A percentile compares a stretch with the other conserved stretches of the same genome.
Conservation (phyloP, 2,113 vertebrate genomes). For the Corvus moneduloides region DNA sequence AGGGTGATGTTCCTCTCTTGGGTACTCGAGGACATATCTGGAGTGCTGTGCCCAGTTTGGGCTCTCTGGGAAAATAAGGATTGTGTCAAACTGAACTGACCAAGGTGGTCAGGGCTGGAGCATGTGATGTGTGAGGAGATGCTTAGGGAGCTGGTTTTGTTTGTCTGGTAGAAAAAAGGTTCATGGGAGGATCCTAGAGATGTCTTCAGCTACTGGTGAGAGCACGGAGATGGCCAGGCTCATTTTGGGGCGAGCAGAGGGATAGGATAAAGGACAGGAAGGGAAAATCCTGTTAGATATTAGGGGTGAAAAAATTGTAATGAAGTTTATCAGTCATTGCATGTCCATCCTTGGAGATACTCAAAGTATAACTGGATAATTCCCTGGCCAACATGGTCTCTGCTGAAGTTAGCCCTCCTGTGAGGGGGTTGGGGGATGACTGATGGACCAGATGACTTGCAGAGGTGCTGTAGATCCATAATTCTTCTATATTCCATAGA, state of each 20-base stretch:
- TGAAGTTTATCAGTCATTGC: not conserved
- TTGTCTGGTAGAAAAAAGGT: not conserved
- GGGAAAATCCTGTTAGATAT: not conserved
- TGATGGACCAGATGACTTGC: not conserved
- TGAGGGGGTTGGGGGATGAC: not conserved
- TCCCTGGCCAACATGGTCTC: not conserved
- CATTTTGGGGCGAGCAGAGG: rapidly evolving
- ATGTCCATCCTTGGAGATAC: not conserved
- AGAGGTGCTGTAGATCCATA: not conserved
- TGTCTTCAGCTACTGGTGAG: not conserved
- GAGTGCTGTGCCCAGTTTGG: not conserved
- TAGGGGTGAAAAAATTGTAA: rapidly evolving
- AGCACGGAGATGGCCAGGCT: not conserved
- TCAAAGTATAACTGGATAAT: not conserved
- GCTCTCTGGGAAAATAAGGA: not conserved
- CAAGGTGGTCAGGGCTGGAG: not conserved
- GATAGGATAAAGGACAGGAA: not conserved
- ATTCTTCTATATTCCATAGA: not conserved
- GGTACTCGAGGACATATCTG: not conserved
- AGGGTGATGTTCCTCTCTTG: not conserved
- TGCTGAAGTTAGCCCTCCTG: not conserved
- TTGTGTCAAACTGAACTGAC: not conserved
- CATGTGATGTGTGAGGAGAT: not conserved
- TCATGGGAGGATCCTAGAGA: not conserved
- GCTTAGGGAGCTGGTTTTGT: not conserved